A percentile compares a stretch with the other conserved stretches of the same genome.
phyloP scores from a whole-genome alignment of 2,797 vertebrate species.

The Limosa lapponica region DNA sequence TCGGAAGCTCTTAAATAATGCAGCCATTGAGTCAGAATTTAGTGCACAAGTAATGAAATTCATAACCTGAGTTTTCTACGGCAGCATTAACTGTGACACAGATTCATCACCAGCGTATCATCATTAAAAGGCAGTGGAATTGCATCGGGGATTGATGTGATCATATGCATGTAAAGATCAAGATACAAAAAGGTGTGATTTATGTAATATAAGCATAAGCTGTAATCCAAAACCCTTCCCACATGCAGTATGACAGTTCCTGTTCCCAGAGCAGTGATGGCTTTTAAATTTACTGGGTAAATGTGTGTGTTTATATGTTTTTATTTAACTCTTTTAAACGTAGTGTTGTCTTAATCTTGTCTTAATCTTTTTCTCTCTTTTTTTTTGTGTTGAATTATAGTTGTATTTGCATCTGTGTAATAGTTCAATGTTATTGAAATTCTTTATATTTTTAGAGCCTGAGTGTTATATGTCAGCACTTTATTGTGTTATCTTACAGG shows the following conservation, averaged over 20 bases:
- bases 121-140: slow-evolving; percentile 63
- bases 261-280: slow-evolving; percentile 16
- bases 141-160: slow-evolving; percentile 46
- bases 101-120: slow-evolving; percentile 5
- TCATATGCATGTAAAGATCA: slow-evolving; percentile 53
- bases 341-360: not conserved
- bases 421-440: not conserved
- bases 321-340: slow-evolving; percentile 48
- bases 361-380: not conserved
- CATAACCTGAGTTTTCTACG: slow-evolving; percentile 13
- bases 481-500: not conserved
- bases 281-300: slow-evolving; percentile 49
- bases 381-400: not conserved
- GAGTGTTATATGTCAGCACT: not conserved
- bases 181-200: slow-evolving; percentile 60
- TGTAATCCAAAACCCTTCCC: slow-evolving; percentile 41
- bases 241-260: not conserved
- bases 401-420: not conserved
- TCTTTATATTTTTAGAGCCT: not conserved
- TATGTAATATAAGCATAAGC: slow-evolving; percentile 54
- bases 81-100: slow-evolving; percentile 40
- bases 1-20: slow-evolving; percentile 34
- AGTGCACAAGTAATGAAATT: slow-evolving; percentile 54
- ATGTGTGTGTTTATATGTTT: slow-evolving; percentile 15
- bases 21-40: slow-evolving; percentile 32